Conservation (phyloP, 64 coral and sea anemone species). For the Platygyra sinensis region DNA sequence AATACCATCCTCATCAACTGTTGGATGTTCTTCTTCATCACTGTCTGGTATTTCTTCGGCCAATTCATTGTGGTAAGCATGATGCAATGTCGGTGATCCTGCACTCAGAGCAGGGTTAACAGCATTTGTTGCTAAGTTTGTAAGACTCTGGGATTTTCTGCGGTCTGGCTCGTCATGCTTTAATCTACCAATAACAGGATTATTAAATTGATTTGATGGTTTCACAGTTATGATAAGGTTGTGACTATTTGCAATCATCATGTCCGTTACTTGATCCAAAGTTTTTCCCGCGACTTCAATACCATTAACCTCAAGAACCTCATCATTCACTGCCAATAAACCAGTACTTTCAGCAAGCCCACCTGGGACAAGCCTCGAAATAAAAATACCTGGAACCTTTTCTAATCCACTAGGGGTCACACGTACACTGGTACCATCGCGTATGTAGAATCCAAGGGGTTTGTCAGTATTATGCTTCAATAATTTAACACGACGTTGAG, state of each 20-base stretch:
- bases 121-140: constrained; percentile 79
- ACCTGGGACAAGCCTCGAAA: constrained; percentile 91
- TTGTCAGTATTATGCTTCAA: constrained; percentile 99
- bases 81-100: constrained; percentile 82
- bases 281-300: constrained; percentile 98
- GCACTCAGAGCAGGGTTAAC: constrained; percentile 40
- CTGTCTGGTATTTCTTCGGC: constrained; percentile 91
- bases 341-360: constrained; percentile 97
- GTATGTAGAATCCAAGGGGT: constrained; percentile 98
- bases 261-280: constrained; percentile 97
- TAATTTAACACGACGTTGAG: constrained; percentile 88
- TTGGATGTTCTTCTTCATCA: constrained; percentile 89
- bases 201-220: constrained; percentile 94
- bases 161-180: constrained; percentile 58
- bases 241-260: constrained; percentile 99
- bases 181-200: constrained; percentile 56
- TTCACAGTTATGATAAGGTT: constrained; percentile 99
- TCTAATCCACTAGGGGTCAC: constrained; percentile 98
- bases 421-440: constrained; percentile 95
- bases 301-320: constrained; percentile 97
- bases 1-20: constrained; percentile 86
- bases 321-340: constrained; percentile 95
- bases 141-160: constrained; percentile 83
- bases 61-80: constrained; percentile 80
- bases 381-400: constrained; percentile 95